These are phyloP conservation scores for Lasioglossum leucozonium DNA, from an alignment of 2,888 invertebrate species.

Conservation along the genomic window DNA sequence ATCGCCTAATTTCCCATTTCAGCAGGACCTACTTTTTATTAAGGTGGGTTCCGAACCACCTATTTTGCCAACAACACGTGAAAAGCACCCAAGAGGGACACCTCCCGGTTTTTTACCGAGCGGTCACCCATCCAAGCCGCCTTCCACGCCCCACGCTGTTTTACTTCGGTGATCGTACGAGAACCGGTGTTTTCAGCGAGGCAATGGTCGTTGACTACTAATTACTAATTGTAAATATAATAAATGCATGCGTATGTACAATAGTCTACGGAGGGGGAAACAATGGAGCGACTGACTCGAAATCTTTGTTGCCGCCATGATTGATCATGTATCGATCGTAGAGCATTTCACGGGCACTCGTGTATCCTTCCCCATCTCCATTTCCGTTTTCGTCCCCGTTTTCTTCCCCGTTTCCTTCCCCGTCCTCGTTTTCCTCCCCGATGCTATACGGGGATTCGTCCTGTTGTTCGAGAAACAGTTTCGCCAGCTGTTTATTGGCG, in stretches of 20 bases:
- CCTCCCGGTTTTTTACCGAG: too few relatives aligned
- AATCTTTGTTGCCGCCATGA: slow-evolving; percentile 66
- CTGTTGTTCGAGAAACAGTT: slow-evolving; percentile 72
- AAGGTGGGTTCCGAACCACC: too few relatives aligned
- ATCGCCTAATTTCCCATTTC: too few relatives aligned
- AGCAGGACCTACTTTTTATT: too few relatives aligned
- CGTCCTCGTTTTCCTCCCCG: slow-evolving; percentile 64
- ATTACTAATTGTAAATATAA: not conserved
- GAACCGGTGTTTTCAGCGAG: too few relatives aligned
- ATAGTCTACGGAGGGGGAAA: not conserved
- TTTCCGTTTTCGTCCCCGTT: not conserved
- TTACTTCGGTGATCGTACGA: too few relatives aligned
- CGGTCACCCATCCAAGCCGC: too few relatives aligned
- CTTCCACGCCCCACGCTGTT: too few relatives aligned
- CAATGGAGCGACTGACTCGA: slow-evolving; percentile 63
- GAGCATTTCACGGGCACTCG: slow-evolving; percentile 68
- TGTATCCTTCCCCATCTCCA: slow-evolving; percentile 61
- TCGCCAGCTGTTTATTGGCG: slow-evolving; percentile 65
- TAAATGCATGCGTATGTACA: not conserved
- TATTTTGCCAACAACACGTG: too few relatives aligned
- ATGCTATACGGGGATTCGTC: slow-evolving; percentile 66
- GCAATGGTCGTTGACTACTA: too few relatives aligned
- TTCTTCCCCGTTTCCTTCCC: slow-evolving; percentile 6
- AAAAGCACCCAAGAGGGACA: too few relatives aligned
- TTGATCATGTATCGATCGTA: slow-evolving; percentile 71